Conservation (phyloP, 2,113 vertebrate species). For the Seriola aureovittata region DNA sequence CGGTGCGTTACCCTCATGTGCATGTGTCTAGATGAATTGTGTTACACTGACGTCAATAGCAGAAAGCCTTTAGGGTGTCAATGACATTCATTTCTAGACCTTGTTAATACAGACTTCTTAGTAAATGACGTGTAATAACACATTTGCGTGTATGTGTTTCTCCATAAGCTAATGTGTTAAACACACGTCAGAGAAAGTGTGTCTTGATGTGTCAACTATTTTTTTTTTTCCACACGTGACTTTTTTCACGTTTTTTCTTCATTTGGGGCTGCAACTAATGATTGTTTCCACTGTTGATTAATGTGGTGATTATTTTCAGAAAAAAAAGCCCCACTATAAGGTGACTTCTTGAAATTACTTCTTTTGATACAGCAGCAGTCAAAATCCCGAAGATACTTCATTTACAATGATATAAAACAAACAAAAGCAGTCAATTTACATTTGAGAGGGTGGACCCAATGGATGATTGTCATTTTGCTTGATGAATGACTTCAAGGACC, state of each 20-base stretch:
- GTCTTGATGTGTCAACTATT: background rate
- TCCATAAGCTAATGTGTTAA: background rate
- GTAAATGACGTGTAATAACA: background rate
- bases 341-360: background rate
- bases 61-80: background rate
- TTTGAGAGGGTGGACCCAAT: background rate
- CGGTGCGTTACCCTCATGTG: slow-evolving; percentile 69
- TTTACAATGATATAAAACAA: background rate
- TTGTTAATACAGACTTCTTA: no score
- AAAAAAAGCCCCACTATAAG: background rate
- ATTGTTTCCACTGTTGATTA: background rate
- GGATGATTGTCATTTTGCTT: background rate
- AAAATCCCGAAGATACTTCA: no score
- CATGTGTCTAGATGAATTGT: background rate
- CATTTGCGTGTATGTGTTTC: background rate
- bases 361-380: background rate
- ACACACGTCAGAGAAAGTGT: background rate
- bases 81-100: background rate
- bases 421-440: background rate
- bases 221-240: no score
- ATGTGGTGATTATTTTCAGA: background rate
- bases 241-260: no score
- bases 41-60: background rate
- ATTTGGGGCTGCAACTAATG: background rate
- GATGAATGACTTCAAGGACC: background rate